A percentile compares a stretch with the other conserved stretches of the same genome.
Conservation (phyloP, 2,888 invertebrate genomes). For the Apoderus coryli region DNA sequence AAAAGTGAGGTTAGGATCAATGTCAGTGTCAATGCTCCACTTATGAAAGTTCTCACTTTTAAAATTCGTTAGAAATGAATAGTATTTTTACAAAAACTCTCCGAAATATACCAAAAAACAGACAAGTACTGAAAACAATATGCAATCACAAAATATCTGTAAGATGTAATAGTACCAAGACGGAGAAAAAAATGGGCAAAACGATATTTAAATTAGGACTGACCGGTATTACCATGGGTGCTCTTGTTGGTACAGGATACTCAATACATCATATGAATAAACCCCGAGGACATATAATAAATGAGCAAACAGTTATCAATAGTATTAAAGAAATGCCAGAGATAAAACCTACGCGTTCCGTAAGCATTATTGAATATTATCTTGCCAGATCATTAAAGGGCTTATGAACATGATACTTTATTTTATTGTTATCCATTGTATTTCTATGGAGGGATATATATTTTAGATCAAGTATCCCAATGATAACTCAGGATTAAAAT, state of each 20-base stretch:
- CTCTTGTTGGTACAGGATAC: conserved; percentile 35
- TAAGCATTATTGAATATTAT: too few species aligned
- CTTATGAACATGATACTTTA: too few species aligned
- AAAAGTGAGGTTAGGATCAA: conserved; percentile 5
- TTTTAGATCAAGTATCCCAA: conserved; percentile 48
- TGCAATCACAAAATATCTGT: conserved; percentile 5
- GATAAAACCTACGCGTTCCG: conserved; percentile 34
- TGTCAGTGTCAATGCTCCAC: too few species aligned
- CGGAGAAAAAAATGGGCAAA: conserved; percentile 12
- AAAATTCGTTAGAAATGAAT: neutral
- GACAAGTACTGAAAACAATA: neutral
- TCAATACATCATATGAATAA: conserved; percentile 33
- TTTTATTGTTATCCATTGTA: too few species aligned
- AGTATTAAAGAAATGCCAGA: conserved; percentile 29
- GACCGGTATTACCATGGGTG: conserved; percentile 31
- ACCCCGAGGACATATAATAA: conserved; percentile 31
- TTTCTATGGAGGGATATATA: too few species aligned
- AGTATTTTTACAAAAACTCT: neutral
- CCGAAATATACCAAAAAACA: neutral
- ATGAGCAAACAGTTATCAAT: conserved; percentile 31
- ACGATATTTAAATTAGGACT: conserved; percentile 27
- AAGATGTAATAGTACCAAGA: conserved; percentile 7
- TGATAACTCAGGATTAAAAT: conserved; percentile 54
- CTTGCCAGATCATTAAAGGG: too few species aligned
- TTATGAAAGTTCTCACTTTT: conserved; percentile 2